Conservation (phyloP, 2,888 invertebrate genomes). For the Drosophila quinaria region DNA sequence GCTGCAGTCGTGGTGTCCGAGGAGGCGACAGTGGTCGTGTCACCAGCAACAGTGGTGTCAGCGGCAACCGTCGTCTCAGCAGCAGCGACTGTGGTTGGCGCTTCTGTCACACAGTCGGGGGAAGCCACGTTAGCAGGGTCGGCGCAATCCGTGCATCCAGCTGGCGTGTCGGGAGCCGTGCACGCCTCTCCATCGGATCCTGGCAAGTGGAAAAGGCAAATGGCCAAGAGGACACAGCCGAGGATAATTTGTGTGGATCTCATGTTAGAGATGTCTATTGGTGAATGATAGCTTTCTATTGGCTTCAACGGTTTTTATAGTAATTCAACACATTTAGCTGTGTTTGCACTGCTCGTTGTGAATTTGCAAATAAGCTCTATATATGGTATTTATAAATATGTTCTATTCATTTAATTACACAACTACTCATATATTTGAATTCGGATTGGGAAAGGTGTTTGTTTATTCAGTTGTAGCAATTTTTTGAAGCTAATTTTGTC, state of each 20-base stretch:
- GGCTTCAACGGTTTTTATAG: neutral
- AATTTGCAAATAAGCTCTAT: neutral
- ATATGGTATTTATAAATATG: too few species aligned
- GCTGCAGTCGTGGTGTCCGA: conserved; percentile 4
- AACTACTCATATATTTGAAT: neutral
- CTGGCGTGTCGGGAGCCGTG: neutral
- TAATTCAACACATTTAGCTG: neutral
- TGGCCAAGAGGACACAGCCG: conserved; percentile 32
- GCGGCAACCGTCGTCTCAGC: neutral
- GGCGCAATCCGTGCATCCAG: conserved; percentile 1
- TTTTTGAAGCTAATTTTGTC: neutral
- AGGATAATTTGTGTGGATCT: conserved; percentile 10
- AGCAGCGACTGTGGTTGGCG: neutral
- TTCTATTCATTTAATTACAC: too few species aligned
- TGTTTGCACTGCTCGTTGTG: conserved; percentile 4
- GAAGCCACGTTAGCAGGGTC: neutral
- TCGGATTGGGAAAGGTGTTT: neutral
- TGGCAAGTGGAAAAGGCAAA: conserved; percentile 28
- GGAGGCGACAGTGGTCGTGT: conserved; percentile 1
- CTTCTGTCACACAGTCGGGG: neutral
- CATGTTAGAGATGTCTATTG: conserved; percentile 21
- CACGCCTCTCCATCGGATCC: conserved; percentile 4
- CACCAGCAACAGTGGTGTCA: neutral
- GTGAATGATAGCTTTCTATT: conserved; percentile 18
- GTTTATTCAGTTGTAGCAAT: neutral